Conservation (phyloP, 2,888 invertebrate genomes). For the Lithophane semibrunnea region DNA sequence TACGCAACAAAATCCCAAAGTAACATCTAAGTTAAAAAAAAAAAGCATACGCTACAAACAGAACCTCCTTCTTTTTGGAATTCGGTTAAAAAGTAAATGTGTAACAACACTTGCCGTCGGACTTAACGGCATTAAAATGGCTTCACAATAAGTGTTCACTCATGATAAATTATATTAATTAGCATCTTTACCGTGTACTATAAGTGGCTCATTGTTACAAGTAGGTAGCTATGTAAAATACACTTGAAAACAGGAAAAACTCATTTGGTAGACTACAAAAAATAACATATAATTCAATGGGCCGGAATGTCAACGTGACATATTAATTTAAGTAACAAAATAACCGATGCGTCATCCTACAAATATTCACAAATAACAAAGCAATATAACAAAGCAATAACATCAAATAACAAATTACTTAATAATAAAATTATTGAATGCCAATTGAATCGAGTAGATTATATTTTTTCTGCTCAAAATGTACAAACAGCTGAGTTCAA, state of each 20-base stretch:
- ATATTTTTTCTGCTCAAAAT: slow-evolving; percentile 2
- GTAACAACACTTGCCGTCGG: neutral
- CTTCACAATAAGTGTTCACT: neutral
- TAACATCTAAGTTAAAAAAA: too few species aligned
- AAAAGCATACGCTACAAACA: too few species aligned
- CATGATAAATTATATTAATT: neutral
- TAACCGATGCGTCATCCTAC: neutral
- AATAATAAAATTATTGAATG: slow-evolving; percentile 5
- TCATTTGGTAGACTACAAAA: neutral
- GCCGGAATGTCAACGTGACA: slow-evolving; percentile 7
- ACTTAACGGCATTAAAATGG: neutral
- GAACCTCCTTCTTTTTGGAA: too few species aligned
- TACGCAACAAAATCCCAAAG: neutral
- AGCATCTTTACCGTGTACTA: neutral
- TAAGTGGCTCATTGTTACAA: neutral
- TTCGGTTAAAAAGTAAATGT: too few species aligned
- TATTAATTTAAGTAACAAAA: neutral
- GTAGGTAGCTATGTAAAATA: neutral
- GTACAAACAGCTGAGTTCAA: slow-evolving; percentile 10
- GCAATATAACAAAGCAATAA: too few species aligned
- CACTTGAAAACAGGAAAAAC: slow-evolving; percentile 16
- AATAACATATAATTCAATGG: slow-evolving; percentile 7
- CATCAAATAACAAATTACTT: too few species aligned
- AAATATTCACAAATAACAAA: neutral
- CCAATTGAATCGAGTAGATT: slow-evolving; percentile 2